Base-by-base conservation (phyloP, 2,113 vertebrate genomes). In the Brachyistius frenatus region DNA sequence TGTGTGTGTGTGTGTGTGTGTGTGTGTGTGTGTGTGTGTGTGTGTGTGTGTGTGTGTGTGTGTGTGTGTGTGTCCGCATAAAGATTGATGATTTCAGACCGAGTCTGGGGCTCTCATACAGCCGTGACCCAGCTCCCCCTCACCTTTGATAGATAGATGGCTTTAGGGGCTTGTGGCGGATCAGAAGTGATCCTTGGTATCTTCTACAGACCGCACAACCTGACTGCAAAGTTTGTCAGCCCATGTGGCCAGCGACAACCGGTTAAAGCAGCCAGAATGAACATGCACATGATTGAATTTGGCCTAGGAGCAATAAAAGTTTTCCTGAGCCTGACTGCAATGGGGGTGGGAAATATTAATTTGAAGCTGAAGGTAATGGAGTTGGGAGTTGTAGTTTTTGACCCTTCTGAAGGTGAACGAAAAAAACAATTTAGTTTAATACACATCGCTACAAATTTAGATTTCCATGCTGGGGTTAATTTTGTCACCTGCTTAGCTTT, bases 101-200 rank as follows among this genome's bases (percentile, higher is more conserved):
- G 49, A 68, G 61, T 76, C 76, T 58, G 49, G 55, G 79, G 74
- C 64, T 85, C 80, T 78, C 70, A 62, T 73, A 82, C 60, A 86
- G 82, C 74, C 70, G 23, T 89, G 88, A 87, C 87, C 85, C 68
- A 84, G 76, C 76, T 79, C 71, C 67, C 66, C 67, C 72, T 80
- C 73, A 86, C 86, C 82, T 85, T 73, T 95, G 90, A 93, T 94
- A 94, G 93, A 94, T 90, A 92, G 93, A 94, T 94, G 92, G 93
- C 94, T 93, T 89, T 92, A 92, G 84, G 41, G 93, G 92, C 90
- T 94, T 88, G 73, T 0, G 33, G 82, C 87, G 93, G 93, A 94
- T 95, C 92, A 94, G 93, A 92, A 84, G 94, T 94, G 94, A 94
- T 95, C 94, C 88, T 91, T 86, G 88, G 86, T 94, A 95, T 95